These are phyloP conservation scores for Drosophila micromelanica DNA, from an alignment of 1,140 invertebrate species.

Conservation along the genomic window DNA sequence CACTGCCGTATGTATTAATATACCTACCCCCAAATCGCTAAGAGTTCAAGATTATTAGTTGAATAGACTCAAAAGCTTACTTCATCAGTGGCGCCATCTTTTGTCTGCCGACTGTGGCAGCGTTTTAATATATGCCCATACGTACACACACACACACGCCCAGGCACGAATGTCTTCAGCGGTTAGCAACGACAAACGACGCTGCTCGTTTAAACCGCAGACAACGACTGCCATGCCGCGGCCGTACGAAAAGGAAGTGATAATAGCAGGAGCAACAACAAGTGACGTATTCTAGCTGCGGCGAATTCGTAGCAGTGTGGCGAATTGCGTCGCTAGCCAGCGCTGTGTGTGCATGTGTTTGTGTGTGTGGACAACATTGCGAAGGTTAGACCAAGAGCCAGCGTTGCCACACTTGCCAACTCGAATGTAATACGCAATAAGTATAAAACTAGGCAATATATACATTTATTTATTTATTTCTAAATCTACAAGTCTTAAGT, in stretches of 20 bases:
- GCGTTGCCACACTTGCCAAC: not conserved
- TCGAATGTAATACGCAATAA: not conserved
- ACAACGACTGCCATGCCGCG: not conserved
- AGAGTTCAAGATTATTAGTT: too few relatives aligned
- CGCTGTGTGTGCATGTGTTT: not conserved
- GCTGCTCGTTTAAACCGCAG: not conserved
- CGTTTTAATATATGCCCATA: not conserved
- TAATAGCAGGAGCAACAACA: not conserved
- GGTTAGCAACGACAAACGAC: not conserved
- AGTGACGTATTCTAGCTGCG: constrained; percentile 12
- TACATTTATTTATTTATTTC: too few relatives aligned
- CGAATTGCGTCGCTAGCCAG: not conserved
- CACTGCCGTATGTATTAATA: not conserved
- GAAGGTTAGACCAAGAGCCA: not conserved
- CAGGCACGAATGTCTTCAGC: not conserved
- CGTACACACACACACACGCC: not conserved
- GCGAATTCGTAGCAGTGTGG: constrained; percentile 26
- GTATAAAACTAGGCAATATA: too few relatives aligned
- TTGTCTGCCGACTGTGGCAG: not conserved
- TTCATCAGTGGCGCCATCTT: not conserved
- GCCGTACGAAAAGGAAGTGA: not conserved
- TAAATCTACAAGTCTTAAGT: too few relatives aligned
- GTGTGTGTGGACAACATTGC: not conserved
- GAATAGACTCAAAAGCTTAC: not conserved
- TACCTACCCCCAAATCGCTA: too few relatives aligned